Evolutionary conservation across 1,140 invertebrate species (phyloP).

Genomic region (Tenebrio molitor): DNA sequence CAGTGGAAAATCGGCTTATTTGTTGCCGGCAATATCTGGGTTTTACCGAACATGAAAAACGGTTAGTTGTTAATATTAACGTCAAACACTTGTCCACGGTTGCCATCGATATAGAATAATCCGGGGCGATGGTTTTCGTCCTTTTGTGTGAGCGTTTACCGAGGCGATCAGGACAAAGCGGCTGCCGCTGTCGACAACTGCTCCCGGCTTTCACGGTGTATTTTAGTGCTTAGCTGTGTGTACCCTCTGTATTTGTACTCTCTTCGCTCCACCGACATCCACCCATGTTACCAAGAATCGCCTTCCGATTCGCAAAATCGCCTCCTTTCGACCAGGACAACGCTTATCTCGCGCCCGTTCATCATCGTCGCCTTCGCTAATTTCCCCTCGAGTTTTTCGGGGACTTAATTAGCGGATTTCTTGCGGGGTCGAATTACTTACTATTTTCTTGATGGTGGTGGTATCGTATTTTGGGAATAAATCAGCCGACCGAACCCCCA

Average conservation of each 20-base stretch:
- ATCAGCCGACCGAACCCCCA: no score
- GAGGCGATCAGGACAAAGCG: constrained; percentile 59
- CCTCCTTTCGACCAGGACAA: not conserved
- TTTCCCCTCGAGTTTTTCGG: no score
- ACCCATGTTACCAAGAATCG: constrained; percentile 9
- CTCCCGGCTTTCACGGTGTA: constrained; percentile 58
- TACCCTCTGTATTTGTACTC: constrained; percentile 49
- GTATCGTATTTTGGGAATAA: no score
- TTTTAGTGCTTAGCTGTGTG: constrained; percentile 59
- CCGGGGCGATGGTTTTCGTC: constrained; percentile 54
- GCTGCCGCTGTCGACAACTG: constrained; percentile 56
- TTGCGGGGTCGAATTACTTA: no score
- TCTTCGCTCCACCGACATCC: constrained; percentile 9
- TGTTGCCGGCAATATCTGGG: constrained; percentile 50
- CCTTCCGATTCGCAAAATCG: constrained; percentile 9
- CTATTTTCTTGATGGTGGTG: no score
- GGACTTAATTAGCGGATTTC: no score
- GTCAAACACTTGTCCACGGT: constrained; percentile 55
- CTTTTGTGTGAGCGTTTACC: constrained; percentile 59
- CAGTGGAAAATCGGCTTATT: constrained; percentile 48
- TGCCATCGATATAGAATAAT: constrained; percentile 54
- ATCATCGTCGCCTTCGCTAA: not conserved
- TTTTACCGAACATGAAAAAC: constrained; percentile 49
- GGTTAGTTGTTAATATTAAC: constrained; percentile 57
- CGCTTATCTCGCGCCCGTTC: not conserved